phyloP scores from a whole-genome alignment of 2,888 invertebrate species.

The Drosophila siamana region DNA sequence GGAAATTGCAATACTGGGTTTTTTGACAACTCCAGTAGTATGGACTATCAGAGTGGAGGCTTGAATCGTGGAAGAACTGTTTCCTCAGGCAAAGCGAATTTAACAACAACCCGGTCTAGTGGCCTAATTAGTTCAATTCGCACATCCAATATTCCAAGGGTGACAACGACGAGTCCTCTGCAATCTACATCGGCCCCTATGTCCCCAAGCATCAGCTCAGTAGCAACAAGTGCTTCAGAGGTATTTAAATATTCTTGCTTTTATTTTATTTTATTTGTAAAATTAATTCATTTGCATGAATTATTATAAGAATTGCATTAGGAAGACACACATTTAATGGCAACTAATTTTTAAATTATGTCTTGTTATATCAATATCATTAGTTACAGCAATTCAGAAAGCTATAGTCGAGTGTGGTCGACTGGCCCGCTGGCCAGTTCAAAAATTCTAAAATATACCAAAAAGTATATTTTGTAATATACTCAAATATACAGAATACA shows the following conservation, averaged over 20 bases:
- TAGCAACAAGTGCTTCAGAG: conserved; percentile 93
- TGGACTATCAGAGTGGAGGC: conserved; percentile 21
- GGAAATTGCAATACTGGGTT: conserved; percentile 29
- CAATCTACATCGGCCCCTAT: conserved; percentile 85
- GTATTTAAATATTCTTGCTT: conserved; percentile 85
- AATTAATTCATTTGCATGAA: too few species aligned
- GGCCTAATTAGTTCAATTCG: conserved; percentile 79
- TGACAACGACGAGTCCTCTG: conserved; percentile 86
- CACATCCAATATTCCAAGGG: conserved; percentile 58
- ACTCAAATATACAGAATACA: too few species aligned
- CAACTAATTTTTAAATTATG: too few species aligned
- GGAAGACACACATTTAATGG: too few species aligned
- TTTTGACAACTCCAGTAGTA: conserved; percentile 16
- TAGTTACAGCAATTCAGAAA: too few species aligned
- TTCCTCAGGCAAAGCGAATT: conserved; percentile 35
- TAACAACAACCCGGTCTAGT: conserved; percentile 38
- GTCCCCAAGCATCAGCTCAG: conserved; percentile 91
- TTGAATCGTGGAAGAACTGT: background rate
- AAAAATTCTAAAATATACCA: too few species aligned
- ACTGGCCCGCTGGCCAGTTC: too few species aligned
- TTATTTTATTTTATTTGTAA: background rate
- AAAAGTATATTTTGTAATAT: too few species aligned
- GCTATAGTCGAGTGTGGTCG: too few species aligned
- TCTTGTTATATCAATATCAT: too few species aligned
- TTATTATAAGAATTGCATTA: too few species aligned